phyloP scores from a whole-genome alignment of 2,888 invertebrate genomes.

The Acanthosepion pharaonis region DNA sequence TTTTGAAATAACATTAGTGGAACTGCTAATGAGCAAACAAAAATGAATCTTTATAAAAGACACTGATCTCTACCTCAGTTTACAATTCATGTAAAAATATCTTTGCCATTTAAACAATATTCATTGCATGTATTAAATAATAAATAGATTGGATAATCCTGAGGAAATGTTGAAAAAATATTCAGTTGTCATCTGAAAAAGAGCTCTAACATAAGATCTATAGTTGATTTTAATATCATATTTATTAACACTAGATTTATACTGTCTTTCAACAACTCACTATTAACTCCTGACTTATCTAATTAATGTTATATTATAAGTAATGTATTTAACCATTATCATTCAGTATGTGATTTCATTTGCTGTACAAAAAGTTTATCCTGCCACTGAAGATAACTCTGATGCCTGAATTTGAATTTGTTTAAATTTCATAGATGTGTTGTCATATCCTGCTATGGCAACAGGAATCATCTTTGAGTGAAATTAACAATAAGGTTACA shows the following conservation, averaged over 20 bases:
- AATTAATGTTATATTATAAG: not conserved
- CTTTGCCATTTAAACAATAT: not conserved
- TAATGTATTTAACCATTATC: not conserved
- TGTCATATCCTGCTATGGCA: too few species aligned
- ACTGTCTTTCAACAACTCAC: not conserved
- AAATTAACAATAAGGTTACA: too few species aligned
- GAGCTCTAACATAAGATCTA: not conserved
- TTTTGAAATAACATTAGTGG: too few species aligned
- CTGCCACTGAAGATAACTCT: too few species aligned
- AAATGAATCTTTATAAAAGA: not conserved
- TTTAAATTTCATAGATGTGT: too few species aligned
- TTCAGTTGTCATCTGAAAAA: not conserved
- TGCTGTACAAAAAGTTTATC: too few species aligned
- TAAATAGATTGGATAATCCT: not conserved
- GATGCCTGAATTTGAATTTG: too few species aligned
- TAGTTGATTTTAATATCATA: not conserved
- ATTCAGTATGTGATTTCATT: too few species aligned
- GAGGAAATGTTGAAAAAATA: not conserved
- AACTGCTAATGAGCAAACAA: not conserved
- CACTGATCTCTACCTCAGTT: not conserved
- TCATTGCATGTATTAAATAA: not conserved
- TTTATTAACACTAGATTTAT: not conserved
- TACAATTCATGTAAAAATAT: not conserved
- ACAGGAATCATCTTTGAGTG: too few species aligned
- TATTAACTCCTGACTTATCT: not conserved